phyloP scores from a whole-genome alignment of 1,140 invertebrate genomes.

The Zelostemma sp. region DNA sequence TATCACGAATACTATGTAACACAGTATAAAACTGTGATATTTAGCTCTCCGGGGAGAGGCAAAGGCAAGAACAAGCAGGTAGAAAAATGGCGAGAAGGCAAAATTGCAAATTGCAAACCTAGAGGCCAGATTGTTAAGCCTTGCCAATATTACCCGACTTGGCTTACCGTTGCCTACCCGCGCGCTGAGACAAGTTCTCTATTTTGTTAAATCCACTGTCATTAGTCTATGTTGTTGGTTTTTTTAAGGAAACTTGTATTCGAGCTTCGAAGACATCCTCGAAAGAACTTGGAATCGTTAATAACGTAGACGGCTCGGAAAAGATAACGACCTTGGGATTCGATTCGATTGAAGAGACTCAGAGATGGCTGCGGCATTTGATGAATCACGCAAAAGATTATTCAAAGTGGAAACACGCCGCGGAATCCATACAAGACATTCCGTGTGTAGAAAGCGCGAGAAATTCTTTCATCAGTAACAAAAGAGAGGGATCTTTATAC shows the following conservation, averaged over 20 bases:
- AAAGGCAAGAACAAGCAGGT: too few species aligned
- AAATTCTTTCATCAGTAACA: constrained; percentile 67
- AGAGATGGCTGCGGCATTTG: constrained; percentile 69
- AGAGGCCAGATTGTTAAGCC: too few species aligned
- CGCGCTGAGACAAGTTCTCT: too few species aligned
- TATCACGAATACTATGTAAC: too few species aligned
- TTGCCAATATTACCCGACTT: too few species aligned
- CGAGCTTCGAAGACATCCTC: constrained; percentile 55
- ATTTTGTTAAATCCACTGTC: too few species aligned
- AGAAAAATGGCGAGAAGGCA: too few species aligned
- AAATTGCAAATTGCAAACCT: too few species aligned
- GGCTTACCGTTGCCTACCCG: too few species aligned
- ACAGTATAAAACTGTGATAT: too few species aligned
- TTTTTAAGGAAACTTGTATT: constrained; percentile 67
- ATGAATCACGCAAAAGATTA: constrained; percentile 70
- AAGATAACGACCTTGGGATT: constrained; percentile 58
- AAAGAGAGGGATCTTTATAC: constrained; percentile 73
- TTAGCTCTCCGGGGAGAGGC: too few species aligned
- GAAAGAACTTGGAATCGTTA: constrained; percentile 64
- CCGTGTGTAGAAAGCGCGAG: constrained; percentile 69
- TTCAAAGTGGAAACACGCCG: constrained; percentile 75
- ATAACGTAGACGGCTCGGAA: constrained; percentile 62
- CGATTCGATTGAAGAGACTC: constrained; percentile 63
- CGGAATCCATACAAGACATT: constrained; percentile 74
- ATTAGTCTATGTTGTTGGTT: too few species aligned